Base-by-base conservation (phyloP, 2,888 invertebrate genomes). In the Epicampocera succincta region DNA sequence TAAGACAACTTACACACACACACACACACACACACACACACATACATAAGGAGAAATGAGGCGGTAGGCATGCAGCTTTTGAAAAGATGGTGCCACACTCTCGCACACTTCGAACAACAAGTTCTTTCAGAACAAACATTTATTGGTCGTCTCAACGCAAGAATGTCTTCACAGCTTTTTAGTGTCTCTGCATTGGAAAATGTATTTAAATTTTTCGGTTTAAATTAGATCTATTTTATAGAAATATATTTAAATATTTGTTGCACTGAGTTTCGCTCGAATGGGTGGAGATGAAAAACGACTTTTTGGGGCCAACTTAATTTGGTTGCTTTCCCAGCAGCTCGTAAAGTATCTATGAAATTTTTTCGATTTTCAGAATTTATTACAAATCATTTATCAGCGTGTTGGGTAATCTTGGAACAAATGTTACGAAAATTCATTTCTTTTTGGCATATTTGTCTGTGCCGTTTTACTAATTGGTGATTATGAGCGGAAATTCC, bases 311-410 rank as follows among this genome's bases (percentile, higher is more conserved):
- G 71, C 56, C 76, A 60, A 46, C 60, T 72, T 61, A 65, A 66
- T 58, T 25, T 79, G 63, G 46, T 69, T 42, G 33, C 15, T 42
- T 52, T 48, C 6, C 48, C 15, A 44, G 29, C 1, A 25, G 46
- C 11, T 66, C 60, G 3, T 13, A 60, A 65, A 65, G 56, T 68
- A 44, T 72, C 21, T 71, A 42, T 65, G 58, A 65, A 40, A 15
- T 8, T 40, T 17, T 40, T 19, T 80, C 77, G 74, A 84, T 81
- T 83, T 82, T 81, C 76, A 84, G 48, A 84, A 89, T 88, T 89
- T 89, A 88, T 88, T 88, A 86, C 87, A 87, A 87, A 88, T 88
- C 86, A 89, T 89, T 88, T 89, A 87, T 89, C 87, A 89, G 87
- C 85, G 87, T 71, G 83, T 73, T 52, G 75, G 54, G 72, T 46